Base-by-base conservation (phyloP, 2,888 invertebrate species). In the Branchipolynoe longqiensis region DNA sequence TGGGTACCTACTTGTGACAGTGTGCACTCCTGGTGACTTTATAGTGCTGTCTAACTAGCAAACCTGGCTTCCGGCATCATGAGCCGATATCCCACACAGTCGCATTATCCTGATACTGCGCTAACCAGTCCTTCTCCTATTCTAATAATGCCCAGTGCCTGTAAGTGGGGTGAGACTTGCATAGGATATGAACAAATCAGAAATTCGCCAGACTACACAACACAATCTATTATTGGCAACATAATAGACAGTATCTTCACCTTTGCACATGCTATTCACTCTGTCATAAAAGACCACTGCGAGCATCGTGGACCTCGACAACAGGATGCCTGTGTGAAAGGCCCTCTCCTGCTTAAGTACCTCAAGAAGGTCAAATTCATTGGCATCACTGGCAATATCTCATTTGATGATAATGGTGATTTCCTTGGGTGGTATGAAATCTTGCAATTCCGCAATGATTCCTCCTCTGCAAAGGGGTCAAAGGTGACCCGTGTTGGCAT, bases 321-420 rank as follows among this genome's bases (percentile, higher is more conserved):
- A 8, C 28, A 90, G 3, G 83, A 88, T 14, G 73, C 56, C 0
- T 92, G 92, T 81, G 85, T 91, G 8, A 86, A 85, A 8, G 88
- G 88, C 41, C 86, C 87, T 28, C 85, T 86, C 8, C 86, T 91
- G 40, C 85, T 90, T 22, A 62, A 87, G 28, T 90, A 90, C 74
- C 86, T 92, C 22, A 88, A 89, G 74, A 87, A 86, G 12, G 87
- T 90, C 28, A 86, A 86, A 28, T 90, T 91, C 74, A 78, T 87
- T 12, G 91, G 91, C 12, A 88, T 89, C 28, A 87, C 87, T 64
- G 91, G 91, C 0, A 88, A 89, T 54, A 89, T 91, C 54, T 86
- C 89, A 18, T 92, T 92, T 84, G 91, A 92, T 85, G 83, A 88
- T 59, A 89, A 90, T 33, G 92, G 92, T 0, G 92, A 92, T 83